Conservation (phyloP, 2,888 invertebrate genomes). For the Athetis lepigone region DNA sequence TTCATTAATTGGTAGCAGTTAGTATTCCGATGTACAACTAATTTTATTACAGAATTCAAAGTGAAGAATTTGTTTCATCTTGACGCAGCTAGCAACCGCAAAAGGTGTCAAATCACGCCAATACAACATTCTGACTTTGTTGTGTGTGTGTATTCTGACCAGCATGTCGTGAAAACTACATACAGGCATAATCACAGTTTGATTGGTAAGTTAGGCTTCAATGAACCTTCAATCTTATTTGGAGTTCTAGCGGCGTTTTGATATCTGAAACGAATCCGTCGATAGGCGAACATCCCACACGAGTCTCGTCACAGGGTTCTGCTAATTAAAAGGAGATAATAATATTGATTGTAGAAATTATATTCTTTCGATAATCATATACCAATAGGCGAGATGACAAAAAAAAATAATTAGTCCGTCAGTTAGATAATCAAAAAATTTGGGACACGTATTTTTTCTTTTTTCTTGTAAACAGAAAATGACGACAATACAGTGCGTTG, state of each 20-base stretch:
- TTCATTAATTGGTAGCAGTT: constrained; percentile 18
- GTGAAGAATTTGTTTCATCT: background rate
- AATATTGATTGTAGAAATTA: too few species aligned
- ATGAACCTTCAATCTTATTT: background rate
- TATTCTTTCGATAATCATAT: too few species aligned
- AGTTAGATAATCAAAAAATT: too few species aligned
- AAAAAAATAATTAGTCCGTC: too few species aligned
- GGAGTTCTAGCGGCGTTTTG: background rate
- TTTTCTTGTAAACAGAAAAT: too few species aligned
- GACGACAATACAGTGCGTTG: too few species aligned
- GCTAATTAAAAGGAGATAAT: background rate
- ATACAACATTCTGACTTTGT: background rate
- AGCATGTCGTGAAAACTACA: too few species aligned
- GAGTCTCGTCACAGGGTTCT: too few species aligned
- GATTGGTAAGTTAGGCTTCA: background rate
- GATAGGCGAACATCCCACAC: too few species aligned
- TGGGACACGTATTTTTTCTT: too few species aligned
- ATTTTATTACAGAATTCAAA: background rate
- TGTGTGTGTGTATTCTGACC: too few species aligned
- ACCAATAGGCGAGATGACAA: too few species aligned
- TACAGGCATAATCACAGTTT: background rate
- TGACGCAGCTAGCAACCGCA: background rate
- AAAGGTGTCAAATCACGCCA: background rate
- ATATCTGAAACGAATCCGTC: background rate
- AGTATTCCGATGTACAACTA: constrained; percentile 12